Evolutionary conservation across 2,113 vertebrate genomes (phyloP).

Genomic region (Oryzias javanicus): DNA sequence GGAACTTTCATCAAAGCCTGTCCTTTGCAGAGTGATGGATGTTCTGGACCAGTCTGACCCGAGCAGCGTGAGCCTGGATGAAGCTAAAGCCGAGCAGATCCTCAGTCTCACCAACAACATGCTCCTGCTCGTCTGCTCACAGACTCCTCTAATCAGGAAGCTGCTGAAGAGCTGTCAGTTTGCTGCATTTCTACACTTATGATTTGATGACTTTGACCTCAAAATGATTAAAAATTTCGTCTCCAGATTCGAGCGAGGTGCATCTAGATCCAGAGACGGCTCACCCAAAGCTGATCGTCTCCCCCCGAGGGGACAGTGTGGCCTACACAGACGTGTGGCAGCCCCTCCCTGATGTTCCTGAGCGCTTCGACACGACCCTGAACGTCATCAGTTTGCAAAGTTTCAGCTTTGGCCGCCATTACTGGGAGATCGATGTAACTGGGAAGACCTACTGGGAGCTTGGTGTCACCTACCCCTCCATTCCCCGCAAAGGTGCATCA

Average conservation of each 20-base stretch:
- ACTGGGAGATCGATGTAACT: conserved; percentile 87
- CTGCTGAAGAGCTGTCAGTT: conserved; percentile 76
- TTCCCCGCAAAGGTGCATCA: conserved; percentile 81
- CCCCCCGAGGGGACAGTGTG: conserved; percentile 64
- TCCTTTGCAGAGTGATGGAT: conserved; percentile 55
- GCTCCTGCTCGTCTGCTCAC: conserved; percentile 72
- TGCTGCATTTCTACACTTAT: not conserved
- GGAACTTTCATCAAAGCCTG: conserved; percentile 19
- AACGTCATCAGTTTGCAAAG: conserved; percentile 80
- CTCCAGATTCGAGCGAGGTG: conserved; percentile 72
- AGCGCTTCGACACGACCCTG: conserved; percentile 85
- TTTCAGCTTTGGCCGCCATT: conserved; percentile 80
- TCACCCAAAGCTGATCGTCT: conserved; percentile 78
- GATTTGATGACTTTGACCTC: not conserved
- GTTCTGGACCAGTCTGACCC: conserved; percentile 67
- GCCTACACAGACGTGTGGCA: conserved; percentile 75
- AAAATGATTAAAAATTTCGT: conserved; percentile 20
- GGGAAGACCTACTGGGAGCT: conserved; percentile 89
- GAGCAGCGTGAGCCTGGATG: conserved; percentile 68
- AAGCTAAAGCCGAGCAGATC: conserved; percentile 75
- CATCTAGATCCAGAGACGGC: conserved; percentile 73
- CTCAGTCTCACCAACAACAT: conserved; percentile 70
- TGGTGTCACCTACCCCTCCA: conserved; percentile 81
- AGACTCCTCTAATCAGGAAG: conserved; percentile 74
- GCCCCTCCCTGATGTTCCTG: conserved; percentile 73